Conservation (phyloP, 2,113 vertebrate genomes). For the Hydrochoerus hydrochaeris region DNA sequence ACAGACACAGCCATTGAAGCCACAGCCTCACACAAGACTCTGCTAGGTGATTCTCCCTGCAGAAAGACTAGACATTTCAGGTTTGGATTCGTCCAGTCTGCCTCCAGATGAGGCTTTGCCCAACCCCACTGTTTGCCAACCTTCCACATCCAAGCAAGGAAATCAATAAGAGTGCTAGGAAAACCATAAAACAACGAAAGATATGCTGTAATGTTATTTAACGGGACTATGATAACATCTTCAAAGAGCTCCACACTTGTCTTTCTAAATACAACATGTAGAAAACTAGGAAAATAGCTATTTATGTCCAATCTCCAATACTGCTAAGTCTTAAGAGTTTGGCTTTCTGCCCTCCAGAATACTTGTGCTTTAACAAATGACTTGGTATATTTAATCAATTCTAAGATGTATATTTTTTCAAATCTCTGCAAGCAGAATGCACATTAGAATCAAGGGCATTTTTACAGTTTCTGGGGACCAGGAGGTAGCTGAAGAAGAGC, state of each 20-base stretch:
- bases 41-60: slow-evolving; percentile 1
- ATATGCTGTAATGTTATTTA: neutral
- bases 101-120: neutral
- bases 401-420: neutral
- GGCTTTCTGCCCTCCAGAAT: neutral
- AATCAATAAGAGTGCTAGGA: neutral
- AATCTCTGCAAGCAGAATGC: slow-evolving; percentile 19
- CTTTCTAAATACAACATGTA: neutral
- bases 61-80: slow-evolving; percentile 15
- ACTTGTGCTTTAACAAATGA: slow-evolving; percentile 20
- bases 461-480: neutral
- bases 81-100: neutral
- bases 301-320: neutral
- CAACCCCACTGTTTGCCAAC: neutral
- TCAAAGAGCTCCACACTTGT: neutral
- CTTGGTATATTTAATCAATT: neutral
- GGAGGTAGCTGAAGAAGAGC: neutral
- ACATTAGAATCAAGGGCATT: neutral
- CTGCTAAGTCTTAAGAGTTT: neutral
- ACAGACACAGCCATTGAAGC: neutral
- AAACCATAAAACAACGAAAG: neutral
- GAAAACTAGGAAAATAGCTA: neutral
- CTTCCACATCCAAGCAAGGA: neutral
- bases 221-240: neutral
- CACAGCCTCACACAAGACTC: neutral